Conservation (phyloP, 1,140 invertebrate genomes). For the Pinna nobilis region DNA sequence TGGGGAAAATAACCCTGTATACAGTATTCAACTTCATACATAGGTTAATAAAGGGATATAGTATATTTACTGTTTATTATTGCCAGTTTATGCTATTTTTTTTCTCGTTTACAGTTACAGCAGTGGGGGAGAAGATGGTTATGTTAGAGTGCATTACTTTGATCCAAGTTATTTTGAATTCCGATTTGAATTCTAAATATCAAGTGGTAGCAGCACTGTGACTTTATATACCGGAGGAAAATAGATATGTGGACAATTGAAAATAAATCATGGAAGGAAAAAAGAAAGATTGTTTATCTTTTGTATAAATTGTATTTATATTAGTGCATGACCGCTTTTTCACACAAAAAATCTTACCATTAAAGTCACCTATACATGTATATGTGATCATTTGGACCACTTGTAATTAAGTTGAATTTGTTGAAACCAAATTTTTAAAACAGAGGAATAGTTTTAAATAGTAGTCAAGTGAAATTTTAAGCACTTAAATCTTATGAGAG, state of each 20-base stretch:
- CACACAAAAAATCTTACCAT: too few species aligned
- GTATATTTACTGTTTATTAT: background rate
- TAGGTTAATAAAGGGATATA: too few species aligned
- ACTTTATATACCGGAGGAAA: constrained; percentile 1
- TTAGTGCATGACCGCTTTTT: background rate
- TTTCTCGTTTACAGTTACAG: constrained; percentile 82
- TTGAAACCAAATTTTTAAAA: too few species aligned
- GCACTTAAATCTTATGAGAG: too few species aligned
- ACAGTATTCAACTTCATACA: too few species aligned
- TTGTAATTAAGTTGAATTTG: too few species aligned
- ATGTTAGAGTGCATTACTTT: constrained; percentile 95
- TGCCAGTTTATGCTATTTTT: background rate
- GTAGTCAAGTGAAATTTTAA: too few species aligned
- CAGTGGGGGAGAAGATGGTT: constrained; percentile 99
- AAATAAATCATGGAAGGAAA: constrained; percentile 24
- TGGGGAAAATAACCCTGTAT: too few species aligned
- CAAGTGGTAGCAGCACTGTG: background rate
- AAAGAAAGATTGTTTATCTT: background rate
- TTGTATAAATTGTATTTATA: background rate
- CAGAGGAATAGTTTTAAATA: too few species aligned
- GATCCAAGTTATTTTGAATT: constrained; percentile 98
- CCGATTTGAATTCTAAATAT: constrained; percentile 87
- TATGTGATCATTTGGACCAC: too few species aligned
- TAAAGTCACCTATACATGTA: too few species aligned
- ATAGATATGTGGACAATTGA: constrained; percentile 16